These are phyloP conservation scores for Chaetura pelagica DNA, from an alignment of 2,113 vertebrate genomes.

Conservation along the genomic window DNA sequence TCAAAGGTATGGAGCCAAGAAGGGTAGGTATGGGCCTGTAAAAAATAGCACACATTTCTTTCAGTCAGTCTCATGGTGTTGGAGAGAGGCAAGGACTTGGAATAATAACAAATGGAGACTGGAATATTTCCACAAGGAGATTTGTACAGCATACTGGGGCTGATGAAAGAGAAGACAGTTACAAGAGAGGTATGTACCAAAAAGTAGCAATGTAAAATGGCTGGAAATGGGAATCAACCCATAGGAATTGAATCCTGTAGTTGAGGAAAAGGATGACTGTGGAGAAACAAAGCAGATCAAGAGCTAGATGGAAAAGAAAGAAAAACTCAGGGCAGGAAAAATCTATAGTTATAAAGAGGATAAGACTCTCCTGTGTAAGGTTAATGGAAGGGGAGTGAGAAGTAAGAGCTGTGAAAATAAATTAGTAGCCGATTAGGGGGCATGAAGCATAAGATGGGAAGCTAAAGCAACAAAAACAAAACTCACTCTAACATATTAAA, in stretches of 20 bases:
- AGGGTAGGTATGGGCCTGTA: not conserved
- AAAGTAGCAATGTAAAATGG: not conserved
- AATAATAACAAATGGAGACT: not conserved
- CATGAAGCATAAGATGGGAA: not conserved
- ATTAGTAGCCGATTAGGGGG: not conserved
- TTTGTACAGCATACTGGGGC: not conserved
- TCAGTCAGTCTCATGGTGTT: not conserved
- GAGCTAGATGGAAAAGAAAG: not conserved
- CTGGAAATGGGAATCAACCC: not conserved
- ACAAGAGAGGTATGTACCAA: not conserved
- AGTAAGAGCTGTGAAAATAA: not conserved
- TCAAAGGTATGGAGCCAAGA: not conserved
- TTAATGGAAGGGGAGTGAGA: not conserved
- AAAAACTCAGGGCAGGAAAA: not conserved
- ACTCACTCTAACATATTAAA: not conserved
- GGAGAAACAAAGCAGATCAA: not conserved
- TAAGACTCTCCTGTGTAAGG: not conserved
- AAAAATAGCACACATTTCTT: not conserved
- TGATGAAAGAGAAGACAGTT: not conserved
- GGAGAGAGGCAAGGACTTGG: not conserved
- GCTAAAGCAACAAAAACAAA: not conserved
- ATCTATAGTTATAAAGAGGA: not conserved
- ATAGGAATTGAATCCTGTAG: not conserved
- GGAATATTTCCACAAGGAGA: not conserved
- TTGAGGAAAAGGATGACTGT: not conserved